Conservation (phyloP, 2,113 vertebrate species). For the Austrofundulus limnaeus region DNA sequence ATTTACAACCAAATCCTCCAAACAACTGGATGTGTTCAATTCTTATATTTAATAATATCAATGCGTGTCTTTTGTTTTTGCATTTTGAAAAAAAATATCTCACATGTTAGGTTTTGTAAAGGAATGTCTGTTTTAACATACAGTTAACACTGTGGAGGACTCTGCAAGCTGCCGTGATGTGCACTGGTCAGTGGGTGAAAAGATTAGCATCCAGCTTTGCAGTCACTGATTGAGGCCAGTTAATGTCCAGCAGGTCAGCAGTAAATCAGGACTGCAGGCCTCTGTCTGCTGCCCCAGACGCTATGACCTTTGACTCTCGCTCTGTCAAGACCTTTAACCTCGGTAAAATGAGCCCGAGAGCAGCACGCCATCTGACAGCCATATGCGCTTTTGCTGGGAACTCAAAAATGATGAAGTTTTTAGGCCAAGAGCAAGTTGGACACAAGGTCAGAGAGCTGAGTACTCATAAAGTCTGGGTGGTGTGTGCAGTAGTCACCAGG, state of each 20-base stretch:
- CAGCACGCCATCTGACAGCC: constrained; percentile 63
- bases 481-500: neutral
- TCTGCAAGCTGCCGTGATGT: constrained; percentile 41
- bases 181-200: constrained; percentile 45
- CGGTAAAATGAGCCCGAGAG: constrained; percentile 45
- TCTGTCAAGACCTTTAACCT: constrained; percentile 54
- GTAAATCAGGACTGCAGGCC: constrained; percentile 62
- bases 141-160: neutral
- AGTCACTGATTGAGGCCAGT: constrained; percentile 30
- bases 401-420: constrained; percentile 52
- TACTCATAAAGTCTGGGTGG: constrained; percentile 12
- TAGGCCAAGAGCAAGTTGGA: constrained; percentile 5
- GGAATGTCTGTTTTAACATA: neutral
- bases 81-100: neutral
- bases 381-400: constrained; percentile 46
- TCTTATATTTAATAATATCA: too few relatives aligned
- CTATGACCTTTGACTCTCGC: constrained; percentile 54
- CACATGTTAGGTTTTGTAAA: too few relatives aligned
- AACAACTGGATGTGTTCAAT: too few relatives aligned
- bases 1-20: too few relatives aligned
- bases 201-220: constrained; percentile 27
- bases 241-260: constrained; percentile 62
- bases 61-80: neutral
- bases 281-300: constrained; percentile 52
- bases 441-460: constrained; percentile 22